These are phyloP conservation scores for Neogale vison DNA, from an alignment of 2,113 vertebrate genomes.

Conservation along the genomic window DNA sequence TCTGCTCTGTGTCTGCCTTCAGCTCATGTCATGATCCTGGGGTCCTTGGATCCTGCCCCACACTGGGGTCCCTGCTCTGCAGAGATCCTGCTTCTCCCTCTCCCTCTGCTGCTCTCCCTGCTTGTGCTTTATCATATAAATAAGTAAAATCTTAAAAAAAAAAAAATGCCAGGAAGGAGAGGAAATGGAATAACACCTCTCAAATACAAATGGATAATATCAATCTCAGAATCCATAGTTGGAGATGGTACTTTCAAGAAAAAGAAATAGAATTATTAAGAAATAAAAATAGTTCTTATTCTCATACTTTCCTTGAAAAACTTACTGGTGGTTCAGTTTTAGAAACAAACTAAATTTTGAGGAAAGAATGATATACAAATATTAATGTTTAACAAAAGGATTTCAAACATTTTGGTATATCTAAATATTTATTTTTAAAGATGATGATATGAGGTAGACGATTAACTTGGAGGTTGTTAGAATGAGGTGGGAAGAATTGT, in stretches of 20 bases:
- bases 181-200: neutral
- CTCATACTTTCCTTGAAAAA: neutral
- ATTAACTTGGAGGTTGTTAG: neutral
- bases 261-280: neutral
- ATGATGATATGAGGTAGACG: neutral
- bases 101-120: too few species aligned
- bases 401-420: neutral
- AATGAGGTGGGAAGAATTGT: neutral
- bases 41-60: too few species aligned
- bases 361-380: neutral
- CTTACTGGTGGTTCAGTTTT: neutral
- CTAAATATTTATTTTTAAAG: neutral
- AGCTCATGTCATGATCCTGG: too few species aligned
- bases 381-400: neutral
- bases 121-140: too few species aligned
- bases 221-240: neutral
- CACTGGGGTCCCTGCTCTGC: too few species aligned
- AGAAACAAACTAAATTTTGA: neutral
- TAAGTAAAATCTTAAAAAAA: neutral
- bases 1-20: too few species aligned
- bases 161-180: neutral
- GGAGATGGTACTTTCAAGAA: neutral
- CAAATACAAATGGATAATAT: neutral
- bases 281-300: neutral
- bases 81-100: too few species aligned